Conservation (phyloP, 64 coral and sea anemone species). For the Pocillopora verrucosa region DNA sequence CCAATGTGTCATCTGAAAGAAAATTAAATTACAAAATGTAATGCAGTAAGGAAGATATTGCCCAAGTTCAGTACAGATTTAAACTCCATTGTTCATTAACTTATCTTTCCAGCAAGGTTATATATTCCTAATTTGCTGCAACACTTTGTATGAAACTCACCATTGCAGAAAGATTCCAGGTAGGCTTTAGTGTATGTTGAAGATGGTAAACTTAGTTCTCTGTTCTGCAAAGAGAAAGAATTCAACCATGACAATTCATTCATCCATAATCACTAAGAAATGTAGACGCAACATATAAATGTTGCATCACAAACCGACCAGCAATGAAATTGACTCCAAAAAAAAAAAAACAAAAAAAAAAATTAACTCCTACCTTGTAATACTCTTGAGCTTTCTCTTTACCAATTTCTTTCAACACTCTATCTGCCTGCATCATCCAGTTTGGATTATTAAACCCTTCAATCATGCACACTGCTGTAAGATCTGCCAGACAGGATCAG, state of each 20-base stretch:
- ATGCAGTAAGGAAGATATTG: not conserved
- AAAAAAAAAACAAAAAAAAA: not conserved
- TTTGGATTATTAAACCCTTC: slow-evolving; percentile 88
- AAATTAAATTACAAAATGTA: not conserved
- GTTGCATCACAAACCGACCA: not conserved
- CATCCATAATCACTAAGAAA: no score
- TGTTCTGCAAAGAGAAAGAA: slow-evolving; percentile 43
- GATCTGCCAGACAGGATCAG: slow-evolving; percentile 53
- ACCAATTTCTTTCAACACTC: slow-evolving; percentile 92
- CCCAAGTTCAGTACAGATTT: no score
- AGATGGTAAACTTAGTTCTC: slow-evolving; percentile 74
- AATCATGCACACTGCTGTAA: slow-evolving; percentile 97
- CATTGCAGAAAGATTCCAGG: slow-evolving; percentile 90
- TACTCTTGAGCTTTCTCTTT: slow-evolving; percentile 90
- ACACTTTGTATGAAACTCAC: slow-evolving; percentile 29
- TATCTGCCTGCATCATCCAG: slow-evolving; percentile 95
- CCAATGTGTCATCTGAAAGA: slow-evolving; percentile 54
- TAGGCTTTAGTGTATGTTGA: slow-evolving; percentile 87
- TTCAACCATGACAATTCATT: not conserved
- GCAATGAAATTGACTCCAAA: not conserved
- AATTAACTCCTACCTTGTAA: slow-evolving; percentile 61
- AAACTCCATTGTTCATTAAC: no score
- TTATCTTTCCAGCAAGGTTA: no score
- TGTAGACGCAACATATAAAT: not conserved
- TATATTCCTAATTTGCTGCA: no score